Percentiles rank a stretch among this genome's conserved stretches.
These are phyloP conservation scores for Standfussiana lucernea DNA, from an alignment of 2,888 invertebrate species.

Conservation along the genomic window DNA sequence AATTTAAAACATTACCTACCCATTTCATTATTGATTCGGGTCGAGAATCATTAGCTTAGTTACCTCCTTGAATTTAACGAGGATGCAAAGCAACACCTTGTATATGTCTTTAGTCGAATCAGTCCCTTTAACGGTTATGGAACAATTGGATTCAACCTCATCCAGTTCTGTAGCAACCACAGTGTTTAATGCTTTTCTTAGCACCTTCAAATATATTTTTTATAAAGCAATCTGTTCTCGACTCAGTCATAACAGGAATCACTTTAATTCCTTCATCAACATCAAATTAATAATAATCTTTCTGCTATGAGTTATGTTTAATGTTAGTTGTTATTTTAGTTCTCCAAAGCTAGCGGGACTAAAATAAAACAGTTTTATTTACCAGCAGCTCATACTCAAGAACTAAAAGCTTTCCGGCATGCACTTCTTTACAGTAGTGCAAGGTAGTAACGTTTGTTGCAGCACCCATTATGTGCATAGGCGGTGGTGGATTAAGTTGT, in stretches of 20 bases:
- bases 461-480: constrained; percentile 16
- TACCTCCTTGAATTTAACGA: too few species aligned
- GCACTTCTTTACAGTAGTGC: constrained; percentile 4
- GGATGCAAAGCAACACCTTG: too few species aligned
- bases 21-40: too few species aligned
- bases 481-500: neutral
- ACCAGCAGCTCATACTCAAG: constrained; percentile 11
- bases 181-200: constrained; percentile 9
- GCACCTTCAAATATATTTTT: constrained; percentile 17
- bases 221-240: constrained; percentile 20
- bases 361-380: constrained; percentile 34
- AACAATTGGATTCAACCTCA: constrained; percentile 11
- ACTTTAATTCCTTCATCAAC: constrained; percentile 36
- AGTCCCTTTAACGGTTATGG: neutral
- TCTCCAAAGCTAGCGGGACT: constrained; percentile 7
- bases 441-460: constrained; percentile 15
- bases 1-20: too few species aligned
- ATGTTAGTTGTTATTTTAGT: constrained; percentile 18
- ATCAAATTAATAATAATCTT: constrained; percentile 14
- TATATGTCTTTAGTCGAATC: neutral
- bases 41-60: too few species aligned
- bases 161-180: constrained; percentile 9
- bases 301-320: constrained; percentile 13
- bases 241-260: constrained; percentile 27
- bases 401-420: constrained; percentile 37